Conservation (phyloP, 1,140 invertebrate species). For the Zaprionus camerounensis region DNA sequence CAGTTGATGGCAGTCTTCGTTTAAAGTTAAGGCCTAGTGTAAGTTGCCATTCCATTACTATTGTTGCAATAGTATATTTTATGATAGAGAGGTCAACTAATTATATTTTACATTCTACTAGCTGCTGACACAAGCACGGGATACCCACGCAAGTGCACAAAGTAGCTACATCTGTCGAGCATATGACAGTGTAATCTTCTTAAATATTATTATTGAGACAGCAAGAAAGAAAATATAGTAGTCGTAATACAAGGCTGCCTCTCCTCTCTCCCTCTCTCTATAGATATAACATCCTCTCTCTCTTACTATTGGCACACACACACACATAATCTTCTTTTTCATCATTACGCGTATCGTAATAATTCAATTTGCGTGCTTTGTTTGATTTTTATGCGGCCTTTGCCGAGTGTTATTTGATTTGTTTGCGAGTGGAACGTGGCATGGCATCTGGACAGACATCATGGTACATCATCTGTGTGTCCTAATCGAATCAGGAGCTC, state of each 20-base stretch:
- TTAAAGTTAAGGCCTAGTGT: no score
- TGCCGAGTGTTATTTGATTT: slow-evolving; percentile 1
- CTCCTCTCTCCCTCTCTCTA: background rate
- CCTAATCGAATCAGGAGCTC: slow-evolving; percentile 60
- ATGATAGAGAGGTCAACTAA: background rate
- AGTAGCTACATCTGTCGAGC: slow-evolving; percentile 14
- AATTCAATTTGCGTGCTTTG: slow-evolving; percentile 19
- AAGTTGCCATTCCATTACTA: background rate
- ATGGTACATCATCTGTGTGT: slow-evolving; percentile 3
- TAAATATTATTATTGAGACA: slow-evolving; percentile 29
- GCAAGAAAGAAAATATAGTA: slow-evolving; percentile 1
- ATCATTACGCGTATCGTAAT: slow-evolving; percentile 14
- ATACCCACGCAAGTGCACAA: background rate
- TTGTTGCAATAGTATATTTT: background rate
- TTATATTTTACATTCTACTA: slow-evolving; percentile 7
- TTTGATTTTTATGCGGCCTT: slow-evolving; percentile 17
- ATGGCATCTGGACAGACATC: slow-evolving; percentile 1
- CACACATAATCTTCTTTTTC: slow-evolving; percentile 12
- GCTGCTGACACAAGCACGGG: background rate
- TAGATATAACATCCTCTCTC: background rate
- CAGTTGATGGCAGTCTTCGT: no score
- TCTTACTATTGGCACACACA: background rate
- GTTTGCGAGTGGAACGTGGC: background rate
- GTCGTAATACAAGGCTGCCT: background rate
- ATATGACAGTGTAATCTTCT: slow-evolving; percentile 44